phyloP scores from a whole-genome alignment of 2,888 invertebrate species.

The Tinea pellionella region DNA sequence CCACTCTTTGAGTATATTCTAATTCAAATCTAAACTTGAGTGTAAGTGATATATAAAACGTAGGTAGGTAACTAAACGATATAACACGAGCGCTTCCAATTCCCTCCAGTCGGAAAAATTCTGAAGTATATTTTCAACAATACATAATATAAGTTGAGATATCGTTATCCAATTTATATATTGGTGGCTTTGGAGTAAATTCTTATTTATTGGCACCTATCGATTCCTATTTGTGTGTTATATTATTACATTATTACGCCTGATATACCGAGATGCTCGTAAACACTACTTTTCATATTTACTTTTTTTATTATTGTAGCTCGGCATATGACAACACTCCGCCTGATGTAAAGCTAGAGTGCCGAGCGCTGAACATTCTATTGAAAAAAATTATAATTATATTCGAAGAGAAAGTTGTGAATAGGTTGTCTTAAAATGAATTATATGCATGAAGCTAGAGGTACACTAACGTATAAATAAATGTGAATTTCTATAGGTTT shows the following conservation, averaged over 20 bases:
- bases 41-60: background rate
- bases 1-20: too few relatives aligned
- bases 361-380: too few relatives aligned
- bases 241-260: too few relatives aligned
- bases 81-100: background rate
- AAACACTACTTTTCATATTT: background rate
- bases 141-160: background rate
- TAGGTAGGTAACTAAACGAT: background rate
- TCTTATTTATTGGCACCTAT: slow-evolving; percentile 32
- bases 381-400: too few relatives aligned
- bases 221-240: background rate
- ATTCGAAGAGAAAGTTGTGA: too few relatives aligned
- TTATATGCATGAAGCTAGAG: too few relatives aligned
- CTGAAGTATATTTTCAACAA: background rate
- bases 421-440: too few relatives aligned
- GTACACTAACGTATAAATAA: background rate
- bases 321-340: too few relatives aligned
- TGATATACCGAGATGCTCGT: background rate
- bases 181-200: slow-evolving; percentile 25
- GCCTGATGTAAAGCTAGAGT: too few relatives aligned
- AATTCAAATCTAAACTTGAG: too few relatives aligned
- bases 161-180: slow-evolving; percentile 5
- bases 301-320: too few relatives aligned
- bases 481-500: background rate
- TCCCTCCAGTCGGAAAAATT: background rate